phyloP scores from a whole-genome alignment of 1,140 invertebrate genomes.

The Drosophila jambulina region DNA sequence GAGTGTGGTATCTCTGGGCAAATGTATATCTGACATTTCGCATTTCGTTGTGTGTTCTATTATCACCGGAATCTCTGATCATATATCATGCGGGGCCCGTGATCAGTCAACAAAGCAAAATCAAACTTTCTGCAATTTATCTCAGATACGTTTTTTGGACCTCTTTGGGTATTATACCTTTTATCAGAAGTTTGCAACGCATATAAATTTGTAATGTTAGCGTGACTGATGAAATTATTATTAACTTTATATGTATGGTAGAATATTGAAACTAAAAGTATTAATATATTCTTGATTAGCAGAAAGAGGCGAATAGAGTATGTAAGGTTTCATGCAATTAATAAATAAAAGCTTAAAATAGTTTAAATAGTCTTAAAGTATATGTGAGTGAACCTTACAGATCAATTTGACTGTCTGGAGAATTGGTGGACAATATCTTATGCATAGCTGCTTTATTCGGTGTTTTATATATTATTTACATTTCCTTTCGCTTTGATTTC shows the following conservation, averaged over 20 bases:
- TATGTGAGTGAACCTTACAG: neutral
- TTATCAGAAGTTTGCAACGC: too few species aligned
- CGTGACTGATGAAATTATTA: neutral
- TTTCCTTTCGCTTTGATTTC: neutral
- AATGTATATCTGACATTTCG: neutral
- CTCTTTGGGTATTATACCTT: neutral
- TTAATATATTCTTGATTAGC: neutral
- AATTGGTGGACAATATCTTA: neutral
- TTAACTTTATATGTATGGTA: neutral
- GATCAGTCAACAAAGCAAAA: slow-evolving; percentile 32
- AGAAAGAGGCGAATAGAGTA: neutral
- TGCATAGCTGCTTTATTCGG: neutral
- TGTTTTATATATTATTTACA: neutral
- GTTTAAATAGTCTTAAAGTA: neutral
- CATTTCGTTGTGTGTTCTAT: slow-evolving; percentile 30
- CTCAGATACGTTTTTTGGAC: slow-evolving; percentile 17
- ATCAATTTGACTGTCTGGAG: neutral
- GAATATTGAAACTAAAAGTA: neutral
- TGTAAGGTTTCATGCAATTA: too few species aligned
- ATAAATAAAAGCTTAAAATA: too few species aligned
- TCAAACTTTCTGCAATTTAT: slow-evolving; percentile 70
- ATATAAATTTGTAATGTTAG: neutral
- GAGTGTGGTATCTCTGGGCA: slow-evolving; percentile 11
- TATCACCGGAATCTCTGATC: slow-evolving; percentile 30
- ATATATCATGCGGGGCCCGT: slow-evolving; percentile 60